Conservation (phyloP, 2,888 invertebrate genomes). For the Limenitis arthemis region DNA sequence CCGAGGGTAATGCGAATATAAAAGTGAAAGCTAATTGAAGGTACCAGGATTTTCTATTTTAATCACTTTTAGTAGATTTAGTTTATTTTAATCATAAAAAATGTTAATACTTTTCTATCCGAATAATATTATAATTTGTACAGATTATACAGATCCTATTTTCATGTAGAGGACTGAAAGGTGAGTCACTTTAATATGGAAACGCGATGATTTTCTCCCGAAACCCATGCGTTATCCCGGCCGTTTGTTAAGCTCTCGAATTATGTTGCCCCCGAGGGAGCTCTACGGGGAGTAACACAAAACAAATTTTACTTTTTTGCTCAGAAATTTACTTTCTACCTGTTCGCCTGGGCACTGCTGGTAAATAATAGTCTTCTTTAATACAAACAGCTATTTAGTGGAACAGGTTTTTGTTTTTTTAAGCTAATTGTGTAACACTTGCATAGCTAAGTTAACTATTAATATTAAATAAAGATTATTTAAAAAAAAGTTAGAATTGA, state of each 20-base stretch:
- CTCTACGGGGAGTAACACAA: constrained; percentile 40
- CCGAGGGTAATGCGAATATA: too few species aligned
- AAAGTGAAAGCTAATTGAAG: too few species aligned
- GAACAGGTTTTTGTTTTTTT: constrained; percentile 22
- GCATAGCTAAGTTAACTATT: neutral
- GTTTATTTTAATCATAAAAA: too few species aligned
- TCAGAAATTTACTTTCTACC: constrained; percentile 34
- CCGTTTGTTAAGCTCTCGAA: constrained; percentile 49
- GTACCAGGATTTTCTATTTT: too few species aligned
- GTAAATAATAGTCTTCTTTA: constrained; percentile 26
- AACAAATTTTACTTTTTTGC: constrained; percentile 40
- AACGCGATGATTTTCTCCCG: constrained; percentile 40
- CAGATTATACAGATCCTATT: neutral
- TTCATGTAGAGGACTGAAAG: constrained; percentile 2
- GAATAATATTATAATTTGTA: neutral
- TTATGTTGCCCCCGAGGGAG: constrained; percentile 52
- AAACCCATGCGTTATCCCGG: constrained; percentile 45
- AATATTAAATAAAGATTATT: too few species aligned
- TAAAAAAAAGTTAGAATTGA: too few species aligned
- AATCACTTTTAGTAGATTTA: too few species aligned
- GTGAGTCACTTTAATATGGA: constrained; percentile 29
- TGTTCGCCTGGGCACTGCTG: constrained; percentile 26
- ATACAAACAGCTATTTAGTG: constrained; percentile 24
- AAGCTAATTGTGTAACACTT: constrained; percentile 6
- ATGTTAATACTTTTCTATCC: too few species aligned